Evolutionary conservation across 1,140 invertebrate species (phyloP).

Genomic region (Hypothenemus hampei): DNA sequence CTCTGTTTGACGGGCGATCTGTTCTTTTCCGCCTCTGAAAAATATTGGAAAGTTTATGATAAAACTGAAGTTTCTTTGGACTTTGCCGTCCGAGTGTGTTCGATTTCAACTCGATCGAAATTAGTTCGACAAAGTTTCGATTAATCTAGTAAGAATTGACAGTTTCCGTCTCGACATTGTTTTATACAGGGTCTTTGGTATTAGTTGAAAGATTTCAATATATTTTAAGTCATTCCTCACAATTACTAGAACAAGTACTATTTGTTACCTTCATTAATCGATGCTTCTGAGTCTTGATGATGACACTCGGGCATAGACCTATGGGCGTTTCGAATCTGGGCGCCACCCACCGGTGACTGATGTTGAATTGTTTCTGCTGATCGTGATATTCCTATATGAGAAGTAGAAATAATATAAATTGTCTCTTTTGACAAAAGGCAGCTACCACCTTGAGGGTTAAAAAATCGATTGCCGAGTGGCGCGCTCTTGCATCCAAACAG

Average conservation of each 20-base stretch:
- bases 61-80: no score
- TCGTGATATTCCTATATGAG: slow-evolving; percentile 14
- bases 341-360: slow-evolving; percentile 12
- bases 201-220: no score
- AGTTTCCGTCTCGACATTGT: no score
- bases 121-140: no score
- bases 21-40: slow-evolving; percentile 10
- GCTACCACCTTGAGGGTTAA: slow-evolving; percentile 22
- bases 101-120: no score
- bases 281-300: slow-evolving; percentile 1
- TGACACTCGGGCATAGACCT: slow-evolving; percentile 21
- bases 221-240: no score
- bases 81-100: no score
- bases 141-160: no score
- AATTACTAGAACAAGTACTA: no score
- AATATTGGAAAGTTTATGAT: not conserved
- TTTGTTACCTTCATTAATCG: slow-evolving; percentile 8
- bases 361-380: slow-evolving; percentile 23
- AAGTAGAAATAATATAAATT: not conserved
- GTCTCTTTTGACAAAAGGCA: not conserved
- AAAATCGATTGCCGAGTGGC: slow-evolving; percentile 32
- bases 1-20: slow-evolving; percentile 2
- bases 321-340: slow-evolving; percentile 27
- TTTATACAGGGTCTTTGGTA: no score
- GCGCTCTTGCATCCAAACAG: slow-evolving; percentile 37